Conservation (phyloP, 2,797 vertebrate genomes). For the Euthynnus affinis region DNA sequence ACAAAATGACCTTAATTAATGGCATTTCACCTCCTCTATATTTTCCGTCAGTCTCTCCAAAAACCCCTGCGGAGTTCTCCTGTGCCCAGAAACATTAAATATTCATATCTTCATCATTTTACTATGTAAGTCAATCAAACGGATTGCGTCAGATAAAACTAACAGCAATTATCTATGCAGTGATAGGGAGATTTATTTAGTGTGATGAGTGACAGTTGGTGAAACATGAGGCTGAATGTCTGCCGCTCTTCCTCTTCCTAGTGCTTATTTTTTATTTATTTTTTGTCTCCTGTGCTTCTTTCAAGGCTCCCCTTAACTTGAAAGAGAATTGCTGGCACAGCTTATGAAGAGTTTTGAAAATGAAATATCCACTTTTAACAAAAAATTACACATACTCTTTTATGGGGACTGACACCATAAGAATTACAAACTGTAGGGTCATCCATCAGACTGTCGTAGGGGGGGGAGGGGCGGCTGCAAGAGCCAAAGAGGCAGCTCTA, state of each 20-base stretch:
- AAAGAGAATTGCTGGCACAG: slow-evolving; percentile 51
- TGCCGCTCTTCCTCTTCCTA: slow-evolving; percentile 14
- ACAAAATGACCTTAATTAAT: slow-evolving; percentile 74
- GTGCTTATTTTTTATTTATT: slow-evolving; percentile 2
- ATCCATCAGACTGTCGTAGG: slow-evolving; percentile 6
- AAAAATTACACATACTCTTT: slow-evolving; percentile 33
- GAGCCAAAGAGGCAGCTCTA: slow-evolving; percentile 1
- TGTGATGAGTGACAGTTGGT: slow-evolving; percentile 65
- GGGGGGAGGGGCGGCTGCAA: too few relatives aligned
- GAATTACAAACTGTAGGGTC: slow-evolving; percentile 17
- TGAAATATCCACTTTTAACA: slow-evolving; percentile 43
- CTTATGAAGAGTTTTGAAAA: slow-evolving; percentile 48
- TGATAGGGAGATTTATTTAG: slow-evolving; percentile 64
- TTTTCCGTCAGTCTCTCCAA: slow-evolving; percentile 59
- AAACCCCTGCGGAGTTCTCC: slow-evolving; percentile 45
- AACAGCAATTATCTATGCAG: slow-evolving; percentile 69
- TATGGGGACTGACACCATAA: slow-evolving; percentile 8
- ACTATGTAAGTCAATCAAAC: slow-evolving; percentile 74
- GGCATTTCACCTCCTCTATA: slow-evolving; percentile 55
- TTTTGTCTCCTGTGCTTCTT: slow-evolving; percentile 33
- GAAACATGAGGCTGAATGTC: slow-evolving; percentile 50
- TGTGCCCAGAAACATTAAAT: slow-evolving; percentile 72
- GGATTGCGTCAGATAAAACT: slow-evolving; percentile 64
- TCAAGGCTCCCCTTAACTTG: slow-evolving; percentile 48
- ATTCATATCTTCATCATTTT: slow-evolving; percentile 73